Base-by-base conservation (phyloP, 2,113 vertebrate species). In the Syrmaticus mikado region DNA sequence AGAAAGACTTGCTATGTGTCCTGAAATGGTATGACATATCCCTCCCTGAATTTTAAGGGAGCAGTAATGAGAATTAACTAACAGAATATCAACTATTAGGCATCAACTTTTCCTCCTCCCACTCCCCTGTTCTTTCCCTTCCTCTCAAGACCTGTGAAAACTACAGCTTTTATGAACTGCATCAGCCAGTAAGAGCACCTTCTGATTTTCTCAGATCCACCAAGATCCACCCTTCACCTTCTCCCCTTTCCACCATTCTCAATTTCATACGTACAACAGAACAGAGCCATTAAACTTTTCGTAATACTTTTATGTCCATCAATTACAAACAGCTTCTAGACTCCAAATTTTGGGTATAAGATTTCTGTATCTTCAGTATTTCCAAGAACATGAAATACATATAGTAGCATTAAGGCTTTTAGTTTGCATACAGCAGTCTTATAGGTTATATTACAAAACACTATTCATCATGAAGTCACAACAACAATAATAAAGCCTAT, bases 201-300 rank as follows among this genome's bases (percentile, higher is more conserved):
- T 72, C 75, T 68, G 38, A 13, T 45, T 74, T 62, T 74, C 36
- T 60, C 4, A 7, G 45, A 74, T 64, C 45, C 60, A 84, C 73
- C 50, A 86, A 92, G 80, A 90, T 58, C 58, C 80, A n/a, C 27
- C 45, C 67, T 92, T 89, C 68, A 65, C 45, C 34, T 75, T 92
- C 78, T 71, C 36, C 30, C 46, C 38, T 77, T 90, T 57, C 83
- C 70, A 64, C 70, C 67, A 65, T 77, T 48, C 52, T 48, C 72
- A 87, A 73, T 89, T 91, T 87, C 64, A 87, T 45, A 60, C 58
- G 24, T 25, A 79, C n/a, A 89, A 50, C 8, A 53, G 32, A 93
- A 68, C 22, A 87, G 87, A 92, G 55, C 48, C 25, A 79, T 73
- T 32, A 36, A 10, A 57, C 78, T 64, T 82, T 87, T n/a, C 38